Evolutionary conservation across 2,888 invertebrate species (phyloP).

Genomic region (Aromia moschata): DNA sequence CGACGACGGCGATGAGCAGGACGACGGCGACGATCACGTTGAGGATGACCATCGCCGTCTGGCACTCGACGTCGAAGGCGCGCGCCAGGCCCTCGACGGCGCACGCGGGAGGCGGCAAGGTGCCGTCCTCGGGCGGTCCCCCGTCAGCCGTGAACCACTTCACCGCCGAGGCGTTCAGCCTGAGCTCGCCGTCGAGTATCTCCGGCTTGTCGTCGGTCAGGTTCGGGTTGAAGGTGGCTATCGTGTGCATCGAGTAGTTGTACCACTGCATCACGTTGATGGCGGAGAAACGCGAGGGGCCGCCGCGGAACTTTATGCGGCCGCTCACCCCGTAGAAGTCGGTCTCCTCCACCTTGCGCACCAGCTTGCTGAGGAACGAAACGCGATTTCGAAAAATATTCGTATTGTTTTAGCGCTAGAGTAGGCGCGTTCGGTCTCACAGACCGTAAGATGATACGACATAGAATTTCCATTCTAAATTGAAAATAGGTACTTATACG

Average conservation of each 20-base stretch:
- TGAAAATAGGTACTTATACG: too few species aligned
- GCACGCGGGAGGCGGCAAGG: conserved; percentile 69
- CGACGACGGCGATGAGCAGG: conserved; percentile 66
- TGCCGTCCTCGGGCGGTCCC: conserved; percentile 74
- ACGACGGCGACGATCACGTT: conserved; percentile 70
- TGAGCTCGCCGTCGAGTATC: conserved; percentile 65
- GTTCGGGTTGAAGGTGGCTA: conserved; percentile 71
- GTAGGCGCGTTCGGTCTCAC: too few species aligned
- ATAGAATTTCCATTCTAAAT: too few species aligned
- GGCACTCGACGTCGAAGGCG: conserved; percentile 75
- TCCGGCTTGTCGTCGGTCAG: conserved; percentile 62
- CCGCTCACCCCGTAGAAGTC: conserved; percentile 81
- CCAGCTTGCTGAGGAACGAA: conserved; percentile 65
- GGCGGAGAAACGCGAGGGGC: conserved; percentile 72
- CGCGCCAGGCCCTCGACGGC: conserved; percentile 74
- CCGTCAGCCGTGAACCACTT: conserved; percentile 71
- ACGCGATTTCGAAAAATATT: too few species aligned
- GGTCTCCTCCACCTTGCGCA: conserved; percentile 70
- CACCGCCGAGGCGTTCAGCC: conserved; percentile 67
- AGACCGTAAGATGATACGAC: too few species aligned
- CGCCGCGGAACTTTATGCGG: conserved; percentile 73
- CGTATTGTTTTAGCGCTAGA: too few species aligned
- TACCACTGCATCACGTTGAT: conserved; percentile 72
- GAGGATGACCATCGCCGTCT: conserved; percentile 74
- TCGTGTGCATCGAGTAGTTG: conserved; percentile 61